Conservation (phyloP, 2,797 vertebrate genomes). For the Hydrophis major region DNA sequence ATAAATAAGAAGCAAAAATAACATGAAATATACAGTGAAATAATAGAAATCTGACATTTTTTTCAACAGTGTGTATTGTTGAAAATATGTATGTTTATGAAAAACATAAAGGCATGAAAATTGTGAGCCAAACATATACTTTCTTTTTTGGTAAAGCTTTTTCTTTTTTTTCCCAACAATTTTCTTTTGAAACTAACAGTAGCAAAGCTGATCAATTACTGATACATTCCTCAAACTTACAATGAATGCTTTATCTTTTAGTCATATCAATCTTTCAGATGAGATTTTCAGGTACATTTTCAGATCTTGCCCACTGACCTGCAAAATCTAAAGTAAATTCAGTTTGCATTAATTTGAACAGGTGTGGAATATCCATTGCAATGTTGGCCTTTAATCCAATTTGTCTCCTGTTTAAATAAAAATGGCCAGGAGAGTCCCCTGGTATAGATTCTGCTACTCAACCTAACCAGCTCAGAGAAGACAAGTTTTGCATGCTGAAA, state of each 20-base stretch:
- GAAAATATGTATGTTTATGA: neutral
- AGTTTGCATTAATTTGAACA: neutral
- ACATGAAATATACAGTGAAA: conserved; percentile 18
- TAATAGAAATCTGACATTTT: conserved; percentile 33
- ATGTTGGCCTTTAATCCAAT: neutral
- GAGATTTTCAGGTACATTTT: neutral
- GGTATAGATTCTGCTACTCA: neutral
- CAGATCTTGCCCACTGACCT: neutral
- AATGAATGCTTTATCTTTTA: neutral
- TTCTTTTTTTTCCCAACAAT: neutral
- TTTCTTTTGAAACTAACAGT: neutral
- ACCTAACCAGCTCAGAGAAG: neutral
- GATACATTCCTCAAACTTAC: neutral
- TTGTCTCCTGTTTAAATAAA: neutral
- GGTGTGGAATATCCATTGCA: neutral
- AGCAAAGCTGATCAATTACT: neutral
- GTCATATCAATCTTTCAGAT: neutral
- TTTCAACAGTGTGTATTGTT: conserved; percentile 16
- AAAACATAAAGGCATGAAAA: conserved; percentile 23
- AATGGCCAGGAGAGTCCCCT: neutral
- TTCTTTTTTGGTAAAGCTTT: conserved; percentile 16
- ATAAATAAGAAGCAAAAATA: conserved; percentile 57
- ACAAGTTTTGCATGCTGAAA: neutral
- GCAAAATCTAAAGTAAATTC: neutral
- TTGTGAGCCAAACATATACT: neutral